These are phyloP conservation scores for Ceratina australensis DNA, from an alignment of 1,140 invertebrate species.

Conservation along the genomic window DNA sequence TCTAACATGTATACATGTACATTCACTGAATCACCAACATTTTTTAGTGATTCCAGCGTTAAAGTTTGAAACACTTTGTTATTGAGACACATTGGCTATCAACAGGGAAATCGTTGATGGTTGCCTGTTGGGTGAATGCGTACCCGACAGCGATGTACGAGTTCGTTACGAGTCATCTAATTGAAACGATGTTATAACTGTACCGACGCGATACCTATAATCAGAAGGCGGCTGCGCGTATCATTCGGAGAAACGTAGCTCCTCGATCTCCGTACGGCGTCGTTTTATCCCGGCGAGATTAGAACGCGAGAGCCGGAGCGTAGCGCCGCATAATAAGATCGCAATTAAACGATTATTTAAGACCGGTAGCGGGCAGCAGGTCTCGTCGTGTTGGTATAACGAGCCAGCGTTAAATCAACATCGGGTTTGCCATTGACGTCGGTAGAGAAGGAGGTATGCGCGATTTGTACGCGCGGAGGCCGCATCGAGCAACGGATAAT, in stretches of 20 bases:
- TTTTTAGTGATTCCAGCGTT: no score
- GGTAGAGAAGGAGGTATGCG: no score
- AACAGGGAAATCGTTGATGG: not conserved
- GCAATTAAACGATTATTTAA: constrained; percentile 65
- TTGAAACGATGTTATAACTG: not conserved
- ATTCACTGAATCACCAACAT: no score
- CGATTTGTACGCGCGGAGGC: no score
- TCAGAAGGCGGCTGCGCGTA: not conserved
- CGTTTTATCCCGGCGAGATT: constrained; percentile 28
- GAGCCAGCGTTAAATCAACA: constrained; percentile 47
- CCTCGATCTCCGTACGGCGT: not conserved
- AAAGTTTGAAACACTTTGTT: not conserved
- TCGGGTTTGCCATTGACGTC: constrained; percentile 13
- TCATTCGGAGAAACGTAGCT: constrained; percentile 5
- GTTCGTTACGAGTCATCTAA: not conserved
- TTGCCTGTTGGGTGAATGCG: no score
- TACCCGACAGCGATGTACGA: no score
- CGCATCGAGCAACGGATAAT: constrained; percentile 68
- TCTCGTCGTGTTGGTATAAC: constrained; percentile 42
- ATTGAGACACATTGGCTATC: not conserved
- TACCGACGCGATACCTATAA: not conserved
- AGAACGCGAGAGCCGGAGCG: not conserved
- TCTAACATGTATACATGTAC: no score
- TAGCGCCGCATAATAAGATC: constrained; percentile 40
- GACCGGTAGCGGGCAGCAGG: constrained; percentile 56